Conservation (phyloP, 1,140 invertebrate species). For the Drosophila erecta region DNA sequence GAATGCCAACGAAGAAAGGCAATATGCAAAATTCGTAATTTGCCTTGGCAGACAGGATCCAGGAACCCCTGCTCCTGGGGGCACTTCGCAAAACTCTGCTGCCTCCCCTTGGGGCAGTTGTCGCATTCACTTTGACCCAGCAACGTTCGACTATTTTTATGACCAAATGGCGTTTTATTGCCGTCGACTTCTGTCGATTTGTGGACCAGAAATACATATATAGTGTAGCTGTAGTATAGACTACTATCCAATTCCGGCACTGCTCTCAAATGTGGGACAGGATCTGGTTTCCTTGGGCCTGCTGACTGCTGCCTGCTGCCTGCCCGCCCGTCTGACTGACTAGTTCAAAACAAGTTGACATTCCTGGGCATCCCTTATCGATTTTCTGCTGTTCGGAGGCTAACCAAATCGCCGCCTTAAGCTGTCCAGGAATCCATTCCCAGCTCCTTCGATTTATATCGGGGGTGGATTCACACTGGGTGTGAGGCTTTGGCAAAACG, state of each 20-base stretch:
- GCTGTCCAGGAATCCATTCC: conserved; percentile 67
- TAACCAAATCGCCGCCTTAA: conserved; percentile 77
- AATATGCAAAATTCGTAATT: conserved; percentile 82
- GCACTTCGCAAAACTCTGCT: neutral
- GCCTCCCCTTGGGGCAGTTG: conserved; percentile 46
- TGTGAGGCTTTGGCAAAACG: conserved; percentile 78
- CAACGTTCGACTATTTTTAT: conserved; percentile 80
- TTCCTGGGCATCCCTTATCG: conserved; percentile 70
- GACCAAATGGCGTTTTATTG: conserved; percentile 82
- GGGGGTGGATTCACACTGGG: conserved; percentile 33
- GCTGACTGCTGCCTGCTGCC: too few relatives aligned
- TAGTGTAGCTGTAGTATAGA: conserved; percentile 4
- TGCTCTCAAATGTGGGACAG: conserved; percentile 43
- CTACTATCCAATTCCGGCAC: conserved; percentile 31
- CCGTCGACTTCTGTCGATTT: conserved; percentile 58
- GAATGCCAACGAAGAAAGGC: conserved; percentile 43
- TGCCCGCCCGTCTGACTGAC: conserved; percentile 23
- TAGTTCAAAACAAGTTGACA: conserved; percentile 79
- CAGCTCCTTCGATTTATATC: conserved; percentile 55
- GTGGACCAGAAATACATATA: conserved; percentile 34
- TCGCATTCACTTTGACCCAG: conserved; percentile 55
- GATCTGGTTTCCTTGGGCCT: conserved; percentile 22
- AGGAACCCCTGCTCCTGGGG: conserved; percentile 1
- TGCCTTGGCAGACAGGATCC: conserved; percentile 69
- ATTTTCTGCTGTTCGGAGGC: conserved; percentile 64